A percentile compares a stretch with the other conserved stretches of the same genome.
Conservation (phyloP, 1,140 invertebrate species). For the Lutraria rhynchaena region DNA sequence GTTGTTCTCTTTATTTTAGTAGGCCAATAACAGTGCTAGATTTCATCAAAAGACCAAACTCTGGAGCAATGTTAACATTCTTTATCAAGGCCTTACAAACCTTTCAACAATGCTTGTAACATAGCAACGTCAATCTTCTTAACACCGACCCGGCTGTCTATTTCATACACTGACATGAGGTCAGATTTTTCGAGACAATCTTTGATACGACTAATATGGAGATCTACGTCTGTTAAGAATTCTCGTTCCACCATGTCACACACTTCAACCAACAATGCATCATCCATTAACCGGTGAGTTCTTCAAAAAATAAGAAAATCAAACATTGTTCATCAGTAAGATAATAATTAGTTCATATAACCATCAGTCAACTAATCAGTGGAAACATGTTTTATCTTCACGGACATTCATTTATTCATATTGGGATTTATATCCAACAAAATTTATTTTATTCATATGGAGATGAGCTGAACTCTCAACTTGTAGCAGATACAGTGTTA, state of each 20-base stretch:
- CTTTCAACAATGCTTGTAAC: constrained; percentile 81
- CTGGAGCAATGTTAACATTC: background rate
- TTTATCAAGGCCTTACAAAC: constrained; percentile 61
- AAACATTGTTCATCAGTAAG: too few relatives aligned
- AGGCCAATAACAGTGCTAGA: too few relatives aligned
- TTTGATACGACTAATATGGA: constrained; percentile 66
- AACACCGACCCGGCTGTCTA: constrained; percentile 68
- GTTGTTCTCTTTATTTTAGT: too few relatives aligned
- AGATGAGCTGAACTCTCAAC: too few relatives aligned
- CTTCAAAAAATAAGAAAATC: constrained; percentile 41
- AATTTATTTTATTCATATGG: too few relatives aligned
- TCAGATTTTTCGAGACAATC: constrained; percentile 74
- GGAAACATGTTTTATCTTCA: too few relatives aligned
- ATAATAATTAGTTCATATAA: too few relatives aligned
- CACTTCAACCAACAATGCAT: constrained; percentile 65
- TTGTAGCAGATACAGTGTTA: too few relatives aligned
- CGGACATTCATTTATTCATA: too few relatives aligned
- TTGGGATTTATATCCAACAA: too few relatives aligned
- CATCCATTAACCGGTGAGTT: constrained; percentile 62
- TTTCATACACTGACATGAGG: constrained; percentile 78
- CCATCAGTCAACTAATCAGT: too few relatives aligned
- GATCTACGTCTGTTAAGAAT: constrained; percentile 64
- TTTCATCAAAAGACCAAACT: too few relatives aligned
- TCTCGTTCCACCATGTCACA: constrained; percentile 69
- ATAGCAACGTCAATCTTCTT: constrained; percentile 80